These are phyloP conservation scores for Dioctria rufipes DNA, from an alignment of 2,888 invertebrate genomes.

Conservation along the genomic window DNA sequence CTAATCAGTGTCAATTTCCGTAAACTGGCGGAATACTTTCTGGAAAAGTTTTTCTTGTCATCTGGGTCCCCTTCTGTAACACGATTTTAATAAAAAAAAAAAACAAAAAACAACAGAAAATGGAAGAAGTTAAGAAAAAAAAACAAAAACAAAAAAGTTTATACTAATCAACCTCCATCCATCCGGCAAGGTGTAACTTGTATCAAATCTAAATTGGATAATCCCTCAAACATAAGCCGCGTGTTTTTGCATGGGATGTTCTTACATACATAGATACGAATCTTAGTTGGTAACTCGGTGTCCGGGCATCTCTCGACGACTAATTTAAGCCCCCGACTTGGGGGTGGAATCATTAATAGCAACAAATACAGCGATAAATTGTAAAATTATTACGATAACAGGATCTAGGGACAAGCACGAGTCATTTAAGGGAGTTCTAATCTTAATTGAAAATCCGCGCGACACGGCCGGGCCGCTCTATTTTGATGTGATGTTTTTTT, in stretches of 20 bases:
- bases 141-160: not conserved
- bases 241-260: no score
- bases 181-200: not conserved
- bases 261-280: not conserved
- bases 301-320: not conserved
- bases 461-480: not conserved
- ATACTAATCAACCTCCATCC: not conserved
- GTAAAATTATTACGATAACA: constrained; percentile 51
- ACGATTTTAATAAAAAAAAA: no score
- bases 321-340: constrained; percentile 34
- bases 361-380: constrained; percentile 55
- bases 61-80: no score
- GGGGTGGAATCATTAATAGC: constrained; percentile 50
- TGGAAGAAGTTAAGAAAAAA: not conserved
- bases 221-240: constrained; percentile 2
- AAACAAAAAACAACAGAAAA: not conserved
- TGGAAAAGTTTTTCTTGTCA: no score
- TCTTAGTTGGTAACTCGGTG: not conserved
- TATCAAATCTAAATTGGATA: constrained; percentile 12
- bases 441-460: constrained; percentile 55
- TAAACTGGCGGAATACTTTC: no score
- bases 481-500: not conserved
- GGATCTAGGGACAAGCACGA: not conserved
- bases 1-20: no score
- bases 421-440: constrained; percentile 51